Evolutionary conservation across 1,140 invertebrate genomes (phyloP), one percentile per base, ranked within the genome.

Genomic region (Palaemon carinicauda): DNA sequence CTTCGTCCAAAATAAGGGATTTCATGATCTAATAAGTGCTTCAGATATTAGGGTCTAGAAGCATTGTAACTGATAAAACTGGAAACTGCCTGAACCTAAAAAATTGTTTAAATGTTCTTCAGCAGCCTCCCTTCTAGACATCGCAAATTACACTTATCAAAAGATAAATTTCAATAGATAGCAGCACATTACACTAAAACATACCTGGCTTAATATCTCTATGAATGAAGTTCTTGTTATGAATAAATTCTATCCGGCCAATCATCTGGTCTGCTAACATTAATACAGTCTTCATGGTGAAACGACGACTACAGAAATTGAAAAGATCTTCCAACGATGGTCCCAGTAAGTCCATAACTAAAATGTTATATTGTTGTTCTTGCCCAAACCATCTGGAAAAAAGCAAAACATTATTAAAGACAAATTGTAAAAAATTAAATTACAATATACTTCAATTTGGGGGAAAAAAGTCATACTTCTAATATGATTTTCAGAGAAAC

Each of bases 141-240:
- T 12, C 7, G 41, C 12, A 41, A 41, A 41, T 41, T 41, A 41
- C 12, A 41, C 41, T 41, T 0, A 0, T 5, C 12, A 41, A 41
- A 41, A 41, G 7, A 4, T 7, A 9, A 41, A 41, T 4, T 41
- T 12, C 41, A 9, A 41, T 9, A 9, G 33, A 41, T 9, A 12
- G 7, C 41, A 9, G 41, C 41, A 41, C 1, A 41, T 5, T 0
- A 12, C 5, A 41, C 7, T 41, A 41, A 5, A 41, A 41, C 82
- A n/a, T 14, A 89, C 89, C 89, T 82, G 89, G 92, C 89, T 93
- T 93, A 31, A 92, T 91, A 83, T 92, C 91, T 88, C 91, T 90
- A 91, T 95, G 94, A 82, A 95, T 94, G 90, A 94, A 94, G 90
- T 94, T 94, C 91, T 94, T 94, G 88, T 92, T 93, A 90, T 95